Conservation (phyloP, 2,888 invertebrate genomes). For the Muschampia plurimacula region DNA sequence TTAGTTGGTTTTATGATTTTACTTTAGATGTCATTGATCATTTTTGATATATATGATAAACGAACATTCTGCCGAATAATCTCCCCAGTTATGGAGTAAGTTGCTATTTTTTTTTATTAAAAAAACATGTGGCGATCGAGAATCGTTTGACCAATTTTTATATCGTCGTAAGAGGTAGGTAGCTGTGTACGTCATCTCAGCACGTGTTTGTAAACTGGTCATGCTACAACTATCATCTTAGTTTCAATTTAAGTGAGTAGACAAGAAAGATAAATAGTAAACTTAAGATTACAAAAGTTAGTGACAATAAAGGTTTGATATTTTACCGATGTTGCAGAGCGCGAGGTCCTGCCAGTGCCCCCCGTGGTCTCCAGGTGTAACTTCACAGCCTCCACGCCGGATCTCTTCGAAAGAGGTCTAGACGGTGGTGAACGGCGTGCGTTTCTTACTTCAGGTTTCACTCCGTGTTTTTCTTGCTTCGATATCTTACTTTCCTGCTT, state of each 20-base stretch:
- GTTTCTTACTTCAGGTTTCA: slow-evolving; percentile 46
- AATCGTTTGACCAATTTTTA: slow-evolving; percentile 26
- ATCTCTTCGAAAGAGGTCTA: slow-evolving; percentile 62
- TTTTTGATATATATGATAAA: too few relatives aligned
- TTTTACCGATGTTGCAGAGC: slow-evolving; percentile 76
- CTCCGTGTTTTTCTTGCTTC: slow-evolving; percentile 54
- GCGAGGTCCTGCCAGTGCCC: slow-evolving; percentile 75
- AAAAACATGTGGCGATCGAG: background rate
- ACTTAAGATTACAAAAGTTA: background rate
- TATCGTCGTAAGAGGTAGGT: background rate
- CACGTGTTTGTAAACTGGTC: background rate
- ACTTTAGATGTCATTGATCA: too few relatives aligned
- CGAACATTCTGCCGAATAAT: too few relatives aligned
- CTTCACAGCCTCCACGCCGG: slow-evolving; percentile 78
- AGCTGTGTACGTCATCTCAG: background rate
- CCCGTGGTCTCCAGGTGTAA: slow-evolving; percentile 73
- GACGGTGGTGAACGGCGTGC: slow-evolving; percentile 49
- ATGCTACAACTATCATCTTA: background rate
- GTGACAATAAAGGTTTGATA: background rate
- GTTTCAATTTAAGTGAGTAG: background rate
- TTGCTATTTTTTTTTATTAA: too few relatives aligned
- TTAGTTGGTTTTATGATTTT: too few relatives aligned
- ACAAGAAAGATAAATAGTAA: background rate
- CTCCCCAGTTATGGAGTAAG: too few relatives aligned
- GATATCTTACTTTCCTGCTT: slow-evolving; percentile 53